Evolutionary conservation across 1,140 invertebrate genomes (phyloP).

Genomic region (Drosophila murphyi): DNA sequence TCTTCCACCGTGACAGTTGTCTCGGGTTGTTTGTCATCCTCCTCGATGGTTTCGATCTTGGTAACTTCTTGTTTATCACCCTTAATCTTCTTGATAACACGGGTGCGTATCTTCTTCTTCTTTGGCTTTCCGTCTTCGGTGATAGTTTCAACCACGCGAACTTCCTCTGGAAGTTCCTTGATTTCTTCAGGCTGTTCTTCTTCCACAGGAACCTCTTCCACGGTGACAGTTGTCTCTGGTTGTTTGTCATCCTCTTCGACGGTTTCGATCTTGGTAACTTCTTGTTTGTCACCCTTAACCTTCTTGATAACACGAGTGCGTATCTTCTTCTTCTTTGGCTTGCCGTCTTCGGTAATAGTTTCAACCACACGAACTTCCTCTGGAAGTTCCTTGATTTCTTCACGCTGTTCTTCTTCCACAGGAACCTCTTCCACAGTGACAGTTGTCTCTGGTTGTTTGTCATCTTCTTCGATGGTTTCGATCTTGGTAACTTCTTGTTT

Average conservation of each 20-base stretch:
- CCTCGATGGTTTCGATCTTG: conserved; percentile 43
- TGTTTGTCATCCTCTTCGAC: conserved; percentile 40
- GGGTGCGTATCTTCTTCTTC: conserved; percentile 45
- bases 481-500: conserved; percentile 49
- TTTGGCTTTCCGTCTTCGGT: conserved; percentile 40
- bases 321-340: conserved; percentile 38
- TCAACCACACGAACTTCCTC: conserved; percentile 39
- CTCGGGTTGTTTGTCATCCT: conserved; percentile 35
- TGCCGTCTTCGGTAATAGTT: conserved; percentile 35
- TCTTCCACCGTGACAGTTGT: conserved; percentile 38
- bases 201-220: conserved; percentile 32
- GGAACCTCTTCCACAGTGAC: conserved; percentile 37
- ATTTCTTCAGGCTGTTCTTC: conserved; percentile 33
- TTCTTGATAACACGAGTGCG: conserved; percentile 43
- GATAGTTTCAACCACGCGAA: conserved; percentile 29
- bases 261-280: conserved; percentile 46
- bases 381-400: conserved; percentile 29
- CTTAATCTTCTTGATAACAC: conserved; percentile 47
- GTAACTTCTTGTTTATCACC: conserved; percentile 44
- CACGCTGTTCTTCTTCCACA: conserved; percentile 23
- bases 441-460: conserved; percentile 27
- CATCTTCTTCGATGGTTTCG: conserved; percentile 42
- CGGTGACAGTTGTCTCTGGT: conserved; percentile 33
- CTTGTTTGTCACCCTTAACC: conserved; percentile 43
- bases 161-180: conserved; percentile 34